Conservation (phyloP, 2,888 invertebrate species). For the Volucella zonaria region DNA sequence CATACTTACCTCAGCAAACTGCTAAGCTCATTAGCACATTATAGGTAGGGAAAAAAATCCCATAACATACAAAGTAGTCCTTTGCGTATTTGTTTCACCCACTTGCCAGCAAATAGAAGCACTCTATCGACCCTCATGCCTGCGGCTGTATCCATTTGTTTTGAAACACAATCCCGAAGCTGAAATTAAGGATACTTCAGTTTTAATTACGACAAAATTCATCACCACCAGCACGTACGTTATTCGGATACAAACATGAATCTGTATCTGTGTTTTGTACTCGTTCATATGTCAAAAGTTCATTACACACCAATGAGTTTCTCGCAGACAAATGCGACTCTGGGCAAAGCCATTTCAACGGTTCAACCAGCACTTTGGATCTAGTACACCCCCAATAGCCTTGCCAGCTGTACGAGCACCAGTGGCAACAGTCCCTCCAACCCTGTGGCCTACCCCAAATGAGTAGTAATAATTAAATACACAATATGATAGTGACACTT, state of each 20-base stretch:
- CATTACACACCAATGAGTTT: constrained; percentile 51
- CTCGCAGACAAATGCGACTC: constrained; percentile 25
- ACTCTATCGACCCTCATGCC: not conserved
- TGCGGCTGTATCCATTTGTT: constrained; percentile 25
- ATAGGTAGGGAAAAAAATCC: too few relatives aligned
- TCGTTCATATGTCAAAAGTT: constrained; percentile 55
- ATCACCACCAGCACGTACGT: constrained; percentile 63
- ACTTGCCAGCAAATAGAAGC: too few relatives aligned
- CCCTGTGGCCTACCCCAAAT: constrained; percentile 52
- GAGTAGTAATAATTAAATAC: constrained; percentile 70
- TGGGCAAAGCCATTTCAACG: constrained; percentile 19
- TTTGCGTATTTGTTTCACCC: too few relatives aligned
- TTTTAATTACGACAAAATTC: constrained; percentile 67
- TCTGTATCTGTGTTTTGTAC: not conserved
- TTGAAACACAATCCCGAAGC: constrained; percentile 17
- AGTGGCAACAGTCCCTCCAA: not conserved
- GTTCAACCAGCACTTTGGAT: not conserved
- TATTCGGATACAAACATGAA: not conserved
- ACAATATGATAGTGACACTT: constrained; percentile 68
- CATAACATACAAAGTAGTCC: too few relatives aligned
- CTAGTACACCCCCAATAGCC: too few relatives aligned
- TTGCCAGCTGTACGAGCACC: too few relatives aligned
- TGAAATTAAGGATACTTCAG: constrained; percentile 62
- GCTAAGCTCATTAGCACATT: too few relatives aligned
- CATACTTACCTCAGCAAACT: too few relatives aligned